Conservation (phyloP, 2,113 vertebrate species). For the Tor tambroides region DNA sequence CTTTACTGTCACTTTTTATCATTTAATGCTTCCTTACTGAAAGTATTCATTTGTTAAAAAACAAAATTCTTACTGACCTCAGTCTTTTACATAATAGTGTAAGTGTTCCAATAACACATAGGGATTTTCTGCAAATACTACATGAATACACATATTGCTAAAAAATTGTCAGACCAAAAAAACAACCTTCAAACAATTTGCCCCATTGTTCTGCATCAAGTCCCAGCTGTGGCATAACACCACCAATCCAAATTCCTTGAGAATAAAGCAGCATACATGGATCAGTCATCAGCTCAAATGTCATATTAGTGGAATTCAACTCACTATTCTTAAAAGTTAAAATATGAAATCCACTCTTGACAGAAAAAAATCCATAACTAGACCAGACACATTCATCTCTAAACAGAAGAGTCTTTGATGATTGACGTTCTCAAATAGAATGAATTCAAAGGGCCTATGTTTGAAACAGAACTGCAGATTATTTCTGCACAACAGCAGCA, state of each 20-base stretch:
- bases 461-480: constrained; percentile 21
- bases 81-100: not conserved
- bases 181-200: not conserved
- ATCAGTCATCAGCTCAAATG: not conserved
- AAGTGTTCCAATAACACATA: not conserved
- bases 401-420: constrained; percentile 16
- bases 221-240: constrained; percentile 10
- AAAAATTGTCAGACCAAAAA: not conserved
- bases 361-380: constrained; percentile 15
- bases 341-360: constrained; percentile 33
- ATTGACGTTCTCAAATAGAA: not conserved
- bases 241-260: not conserved
- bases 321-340: constrained; percentile 17
- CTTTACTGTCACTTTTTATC: not conserved
- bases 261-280: constrained; percentile 15
- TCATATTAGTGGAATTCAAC: constrained; percentile 25
- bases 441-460: not conserved
- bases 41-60: not conserved
- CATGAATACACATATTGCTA: not conserved
- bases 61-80: too few species aligned
- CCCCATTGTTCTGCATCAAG: not conserved
- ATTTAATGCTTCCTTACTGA: not conserved
- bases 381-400: constrained; percentile 39
- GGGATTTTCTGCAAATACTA: constrained; percentile 17
- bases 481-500: not conserved